Evolutionary conservation across 1,140 invertebrate species (phyloP).

Genomic region (Hylyphantes graminicola): DNA sequence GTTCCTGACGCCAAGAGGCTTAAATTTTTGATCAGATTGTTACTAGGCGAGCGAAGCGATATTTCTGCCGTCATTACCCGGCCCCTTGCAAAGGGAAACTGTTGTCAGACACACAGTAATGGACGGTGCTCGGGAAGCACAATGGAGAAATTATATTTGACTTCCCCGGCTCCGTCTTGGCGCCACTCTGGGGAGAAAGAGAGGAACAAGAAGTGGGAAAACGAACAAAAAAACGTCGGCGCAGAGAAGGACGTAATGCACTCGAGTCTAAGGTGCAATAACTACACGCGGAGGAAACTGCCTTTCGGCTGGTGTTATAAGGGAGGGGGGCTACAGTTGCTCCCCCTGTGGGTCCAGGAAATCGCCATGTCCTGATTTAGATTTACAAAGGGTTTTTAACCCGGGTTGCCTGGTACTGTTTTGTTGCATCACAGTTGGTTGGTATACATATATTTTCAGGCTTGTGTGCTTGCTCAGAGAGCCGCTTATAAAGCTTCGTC

Average conservation of each 20-base stretch:
- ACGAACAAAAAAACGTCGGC: background rate
- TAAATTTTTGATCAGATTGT: constrained; percentile 62
- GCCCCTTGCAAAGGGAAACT: constrained; percentile 53
- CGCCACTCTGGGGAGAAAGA: constrained; percentile 50
- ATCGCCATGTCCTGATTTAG: no score
- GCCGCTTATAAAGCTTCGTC: no score
- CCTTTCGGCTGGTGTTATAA: constrained; percentile 28
- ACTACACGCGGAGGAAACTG: constrained; percentile 44
- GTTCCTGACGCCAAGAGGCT: constrained; percentile 51
- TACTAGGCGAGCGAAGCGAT: constrained; percentile 61
- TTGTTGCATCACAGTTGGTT: no score
- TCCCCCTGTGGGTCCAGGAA: no score
- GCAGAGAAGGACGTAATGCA: constrained; percentile 49
- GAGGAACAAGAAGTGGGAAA: background rate
- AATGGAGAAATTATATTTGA: constrained; percentile 60
- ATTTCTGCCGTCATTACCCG: constrained; percentile 61
- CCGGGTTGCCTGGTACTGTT: no score
- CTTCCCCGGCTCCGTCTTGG: constrained; percentile 43
- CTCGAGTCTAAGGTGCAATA: constrained; percentile 53
- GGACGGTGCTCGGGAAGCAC: constrained; percentile 57
- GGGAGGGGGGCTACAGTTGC: no score
- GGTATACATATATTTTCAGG: no score
- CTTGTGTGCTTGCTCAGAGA: no score
- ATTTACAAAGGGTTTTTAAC: no score
- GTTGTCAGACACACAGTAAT: constrained; percentile 60